These are phyloP conservation scores for Leucozona laternaria DNA, from an alignment of 2,888 invertebrate species.

Conservation along the genomic window DNA sequence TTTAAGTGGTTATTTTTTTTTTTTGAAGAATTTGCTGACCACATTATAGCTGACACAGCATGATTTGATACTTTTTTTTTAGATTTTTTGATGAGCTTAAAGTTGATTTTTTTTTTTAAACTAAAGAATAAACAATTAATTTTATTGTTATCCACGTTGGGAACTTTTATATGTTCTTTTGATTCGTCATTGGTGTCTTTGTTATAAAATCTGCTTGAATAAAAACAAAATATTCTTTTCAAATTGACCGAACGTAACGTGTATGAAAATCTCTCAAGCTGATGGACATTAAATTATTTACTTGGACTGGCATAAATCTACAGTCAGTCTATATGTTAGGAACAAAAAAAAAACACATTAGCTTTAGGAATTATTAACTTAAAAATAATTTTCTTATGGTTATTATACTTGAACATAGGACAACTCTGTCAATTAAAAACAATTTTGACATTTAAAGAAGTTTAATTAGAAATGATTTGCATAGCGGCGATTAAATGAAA, in stretches of 20 bases:
- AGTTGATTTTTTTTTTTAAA: background rate
- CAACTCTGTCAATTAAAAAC: background rate
- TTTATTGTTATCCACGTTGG: conserved; percentile 12
- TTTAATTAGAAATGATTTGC: background rate
- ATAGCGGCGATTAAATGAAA: background rate
- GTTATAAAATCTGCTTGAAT: background rate
- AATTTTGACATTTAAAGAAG: background rate
- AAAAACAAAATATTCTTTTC: conserved; percentile 19
- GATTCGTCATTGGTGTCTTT: conserved; percentile 18
- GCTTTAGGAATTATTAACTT: background rate
- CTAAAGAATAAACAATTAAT: conserved; percentile 20
- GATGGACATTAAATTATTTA: background rate
- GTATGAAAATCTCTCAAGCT: background rate
- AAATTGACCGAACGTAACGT: background rate
- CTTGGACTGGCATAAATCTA: background rate
- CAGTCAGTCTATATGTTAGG: background rate
- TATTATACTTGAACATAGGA: background rate
- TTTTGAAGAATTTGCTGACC: conserved; percentile 2
- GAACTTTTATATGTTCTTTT: conserved; percentile 17
- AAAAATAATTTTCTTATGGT: background rate
- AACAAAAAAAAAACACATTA: background rate
- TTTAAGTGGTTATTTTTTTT: background rate
- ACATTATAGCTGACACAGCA: conserved; percentile 14
- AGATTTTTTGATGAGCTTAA: background rate
- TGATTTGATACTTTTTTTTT: conserved; percentile 17